Conservation (phyloP, 1,140 invertebrate species). For the Trichonephila clavata region DNA sequence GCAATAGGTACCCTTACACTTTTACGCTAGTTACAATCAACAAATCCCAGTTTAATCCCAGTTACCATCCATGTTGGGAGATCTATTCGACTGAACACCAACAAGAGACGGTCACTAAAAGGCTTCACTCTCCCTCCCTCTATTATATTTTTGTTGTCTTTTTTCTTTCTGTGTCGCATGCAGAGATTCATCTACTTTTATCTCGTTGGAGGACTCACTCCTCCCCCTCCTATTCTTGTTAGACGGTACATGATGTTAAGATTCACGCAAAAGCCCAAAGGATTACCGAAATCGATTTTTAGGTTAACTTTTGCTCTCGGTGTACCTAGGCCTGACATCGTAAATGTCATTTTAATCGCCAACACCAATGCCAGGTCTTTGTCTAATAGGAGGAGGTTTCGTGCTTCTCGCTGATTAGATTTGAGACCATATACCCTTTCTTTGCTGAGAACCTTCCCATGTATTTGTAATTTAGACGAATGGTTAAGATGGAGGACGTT, state of each 20-base stretch:
- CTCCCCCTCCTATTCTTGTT: not conserved
- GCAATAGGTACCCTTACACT: not conserved
- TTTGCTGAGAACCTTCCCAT: not conserved
- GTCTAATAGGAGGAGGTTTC: slow-evolving; percentile 5
- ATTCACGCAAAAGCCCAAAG: slow-evolving; percentile 48
- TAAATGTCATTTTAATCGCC: slow-evolving; percentile 69
- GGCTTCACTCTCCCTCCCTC: not conserved
- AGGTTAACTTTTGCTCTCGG: slow-evolving; percentile 54
- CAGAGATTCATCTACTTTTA: not conserved
- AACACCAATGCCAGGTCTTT: not conserved
- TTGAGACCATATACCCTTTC: slow-evolving; percentile 3
- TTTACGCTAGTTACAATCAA: slow-evolving; percentile 42
- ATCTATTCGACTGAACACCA: not conserved
- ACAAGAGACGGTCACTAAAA: slow-evolving; percentile 14
- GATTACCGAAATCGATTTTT: slow-evolving; percentile 58
- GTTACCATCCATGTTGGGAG: not conserved
- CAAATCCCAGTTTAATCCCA: slow-evolving; percentile 45
- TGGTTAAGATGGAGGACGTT: not conserved
- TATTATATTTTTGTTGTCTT: not conserved
- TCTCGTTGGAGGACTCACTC: not conserved
- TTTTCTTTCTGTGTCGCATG: not conserved
- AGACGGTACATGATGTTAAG: slow-evolving; percentile 28
- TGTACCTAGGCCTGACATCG: slow-evolving; percentile 26
- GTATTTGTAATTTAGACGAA: slow-evolving; percentile 47
- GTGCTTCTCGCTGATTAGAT: slow-evolving; percentile 57